Evolutionary conservation across 2,888 invertebrate genomes (phyloP).

Genomic region (Uloborus plumipes): DNA sequence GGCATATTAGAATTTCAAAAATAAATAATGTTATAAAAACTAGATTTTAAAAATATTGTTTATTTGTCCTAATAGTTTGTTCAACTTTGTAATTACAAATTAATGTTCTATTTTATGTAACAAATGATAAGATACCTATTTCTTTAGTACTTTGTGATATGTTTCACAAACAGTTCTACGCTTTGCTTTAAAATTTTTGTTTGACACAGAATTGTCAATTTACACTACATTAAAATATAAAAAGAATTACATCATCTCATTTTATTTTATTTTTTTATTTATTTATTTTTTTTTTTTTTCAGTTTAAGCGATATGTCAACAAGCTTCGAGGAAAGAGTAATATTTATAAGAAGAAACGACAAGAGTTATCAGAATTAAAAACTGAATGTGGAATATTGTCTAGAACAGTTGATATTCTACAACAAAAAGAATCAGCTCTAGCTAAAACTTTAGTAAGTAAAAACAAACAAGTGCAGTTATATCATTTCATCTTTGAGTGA

Average conservation of each 20-base stretch:
- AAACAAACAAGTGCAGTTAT: too few species aligned
- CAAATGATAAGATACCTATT: too few species aligned
- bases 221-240: neutral
- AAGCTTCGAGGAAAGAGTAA: slow-evolving; percentile 84
- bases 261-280: slow-evolving; percentile 57
- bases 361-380: slow-evolving; percentile 81
- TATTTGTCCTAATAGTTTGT: too few species aligned
- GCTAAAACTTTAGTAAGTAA: slow-evolving; percentile 75
- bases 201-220: neutral
- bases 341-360: slow-evolving; percentile 84
- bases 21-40: too few species aligned
- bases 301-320: slow-evolving; percentile 87
- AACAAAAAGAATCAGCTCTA: slow-evolving; percentile 73
- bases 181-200: too few species aligned
- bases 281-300: slow-evolving; percentile 61
- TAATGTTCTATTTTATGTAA: too few species aligned
- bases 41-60: too few species aligned
- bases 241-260: neutral
- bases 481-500: too few species aligned
- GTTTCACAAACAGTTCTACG: too few species aligned
- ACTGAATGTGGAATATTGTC: slow-evolving; percentile 83
- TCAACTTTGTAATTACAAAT: too few species aligned
- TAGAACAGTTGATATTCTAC: slow-evolving; percentile 82
- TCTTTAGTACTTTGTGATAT: too few species aligned
- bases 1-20: too few species aligned